Percentiles rank a stretch among this genome's conserved stretches.
Evolutionary conservation across 2,797 vertebrate genomes (phyloP).

Genomic region (Gymnopithys bicolor): DNA sequence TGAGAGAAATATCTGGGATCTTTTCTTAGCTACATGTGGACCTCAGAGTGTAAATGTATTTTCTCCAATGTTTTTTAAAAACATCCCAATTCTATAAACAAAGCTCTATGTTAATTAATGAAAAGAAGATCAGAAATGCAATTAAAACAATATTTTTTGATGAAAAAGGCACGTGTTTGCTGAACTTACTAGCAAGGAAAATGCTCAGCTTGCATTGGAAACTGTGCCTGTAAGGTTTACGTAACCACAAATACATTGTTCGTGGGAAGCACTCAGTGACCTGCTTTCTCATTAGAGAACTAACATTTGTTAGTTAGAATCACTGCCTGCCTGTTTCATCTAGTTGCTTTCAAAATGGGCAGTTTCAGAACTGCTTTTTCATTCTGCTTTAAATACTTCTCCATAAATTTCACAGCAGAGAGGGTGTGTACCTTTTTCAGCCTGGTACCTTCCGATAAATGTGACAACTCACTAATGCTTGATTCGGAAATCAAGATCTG

Average conservation of each 20-base stretch:
- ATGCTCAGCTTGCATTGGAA: background rate
- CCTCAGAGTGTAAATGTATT: background rate
- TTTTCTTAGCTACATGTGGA: background rate
- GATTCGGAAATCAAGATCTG: background rate
- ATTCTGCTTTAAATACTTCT: background rate
- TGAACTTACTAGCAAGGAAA: background rate
- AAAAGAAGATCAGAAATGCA: background rate
- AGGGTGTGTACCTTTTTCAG: background rate
- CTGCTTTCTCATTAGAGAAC: background rate
- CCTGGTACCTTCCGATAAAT: background rate
- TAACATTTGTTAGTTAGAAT: background rate
- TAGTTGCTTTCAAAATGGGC: background rate
- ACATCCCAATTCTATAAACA: background rate
- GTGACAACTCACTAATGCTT: background rate
- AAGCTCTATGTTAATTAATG: background rate
- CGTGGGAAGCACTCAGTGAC: background rate
- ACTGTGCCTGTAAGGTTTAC: background rate
- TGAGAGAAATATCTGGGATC: background rate
- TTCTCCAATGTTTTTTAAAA: background rate
- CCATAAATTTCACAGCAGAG: rapidly evolving
- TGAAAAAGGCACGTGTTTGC: background rate
- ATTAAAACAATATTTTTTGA: background rate
- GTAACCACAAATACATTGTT: background rate
- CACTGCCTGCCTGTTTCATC: background rate
- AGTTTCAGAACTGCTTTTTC: constrained; percentile 30